Conservation (phyloP, 2,113 vertebrate species). For the Lepus timidus region DNA sequence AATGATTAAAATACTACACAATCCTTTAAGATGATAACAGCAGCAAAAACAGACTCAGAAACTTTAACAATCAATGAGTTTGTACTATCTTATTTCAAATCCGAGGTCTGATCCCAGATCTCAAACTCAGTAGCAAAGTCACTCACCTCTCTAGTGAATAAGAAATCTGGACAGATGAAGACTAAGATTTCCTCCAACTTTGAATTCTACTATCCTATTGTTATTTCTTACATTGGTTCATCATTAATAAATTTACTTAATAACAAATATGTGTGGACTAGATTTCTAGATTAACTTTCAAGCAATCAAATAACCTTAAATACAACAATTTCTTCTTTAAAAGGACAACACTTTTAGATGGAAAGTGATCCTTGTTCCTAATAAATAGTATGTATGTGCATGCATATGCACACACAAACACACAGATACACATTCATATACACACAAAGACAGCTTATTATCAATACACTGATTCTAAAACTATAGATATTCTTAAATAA, state of each 20-base stretch:
- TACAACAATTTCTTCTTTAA: neutral
- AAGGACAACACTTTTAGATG: neutral
- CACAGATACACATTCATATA: neutral
- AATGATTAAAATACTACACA: neutral
- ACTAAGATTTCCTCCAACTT: neutral
- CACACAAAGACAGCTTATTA: neutral
- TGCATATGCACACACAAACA: neutral
- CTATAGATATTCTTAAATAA: neutral
- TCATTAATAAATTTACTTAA: constrained; percentile 18
- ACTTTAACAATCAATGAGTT: neutral
- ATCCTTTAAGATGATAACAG: neutral
- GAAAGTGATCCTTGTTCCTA: neutral
- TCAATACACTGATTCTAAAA: neutral
- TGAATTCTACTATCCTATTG: constrained; percentile 11
- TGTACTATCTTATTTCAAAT: constrained; percentile 27
- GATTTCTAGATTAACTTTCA: neutral
- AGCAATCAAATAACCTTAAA: neutral
- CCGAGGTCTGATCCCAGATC: neutral
- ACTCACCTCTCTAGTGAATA: neutral
- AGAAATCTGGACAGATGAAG: neutral
- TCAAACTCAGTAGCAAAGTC: neutral
- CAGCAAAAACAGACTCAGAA: constrained; percentile 16
- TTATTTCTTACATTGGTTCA: neutral
- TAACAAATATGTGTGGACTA: constrained; percentile 13
- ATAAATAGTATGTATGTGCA: neutral